Evolutionary conservation across 2,888 invertebrate species (phyloP), one percentile per base, ranked within the genome.

Genomic region (Parascotia fuliginaria): DNA sequence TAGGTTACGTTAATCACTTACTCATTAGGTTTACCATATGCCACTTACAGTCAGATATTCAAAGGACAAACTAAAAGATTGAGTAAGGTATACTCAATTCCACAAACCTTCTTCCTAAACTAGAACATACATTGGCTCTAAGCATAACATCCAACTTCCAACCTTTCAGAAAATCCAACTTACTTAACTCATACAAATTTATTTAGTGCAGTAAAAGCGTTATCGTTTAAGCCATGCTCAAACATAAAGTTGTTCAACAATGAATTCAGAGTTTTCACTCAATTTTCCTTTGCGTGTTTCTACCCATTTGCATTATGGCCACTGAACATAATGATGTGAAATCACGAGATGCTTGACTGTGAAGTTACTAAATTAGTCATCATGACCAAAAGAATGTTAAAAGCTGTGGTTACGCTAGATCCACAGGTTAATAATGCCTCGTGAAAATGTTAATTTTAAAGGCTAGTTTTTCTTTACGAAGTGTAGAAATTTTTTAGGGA

Each of bases 211-310:
- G 37, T 32, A 32, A 37, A 42, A 39, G 34, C 38, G 24, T 48
- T 48, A 37, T 42, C 42, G 41, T n/a, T n/a, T n/a, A n/a, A n/a
- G n/a, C 3, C 0, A 9, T 12, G n/a, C n/a, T 31, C 24, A 1
- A 32, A 13, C 24, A 46, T 38, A 36, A 42, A 52, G 36, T 27
- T 32, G 29, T 37, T 48, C 24, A 66, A 51, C 70, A 53, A 65
- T 64, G 70, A 38, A 14, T 45, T n/a, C 3, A 38, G 33, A 51
- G 54, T 71, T 67, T 68, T 65, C 59, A 64, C 66, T 66, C 42
- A 19, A 65, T 58, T 61, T 62, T 48, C 47, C 38, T 38, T 62
- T 31, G 70, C 70, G 72, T 71, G 70, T 47, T 32, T 12, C 12
- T 34, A 46, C 34, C 37, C 47, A 49, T 50, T 50, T 43, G 19